Base-by-base conservation (phyloP, 1,140 invertebrate species). In the Dendroctonus valens region DNA sequence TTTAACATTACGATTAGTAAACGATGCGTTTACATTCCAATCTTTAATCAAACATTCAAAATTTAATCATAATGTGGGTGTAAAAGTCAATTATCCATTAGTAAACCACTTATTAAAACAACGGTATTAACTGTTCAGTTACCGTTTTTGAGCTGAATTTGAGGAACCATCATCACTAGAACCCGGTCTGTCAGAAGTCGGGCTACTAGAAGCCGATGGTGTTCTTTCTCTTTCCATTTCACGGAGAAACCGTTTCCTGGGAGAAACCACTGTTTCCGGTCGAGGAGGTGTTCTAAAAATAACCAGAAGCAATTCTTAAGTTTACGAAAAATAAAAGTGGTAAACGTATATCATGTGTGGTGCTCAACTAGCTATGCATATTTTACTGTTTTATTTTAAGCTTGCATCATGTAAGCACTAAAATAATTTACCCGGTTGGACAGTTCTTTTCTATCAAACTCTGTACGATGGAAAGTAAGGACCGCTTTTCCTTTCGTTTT, bases 161-260 rank as follows among this genome's bases (percentile, higher is more conserved):
- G 57, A 40, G 7, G 58, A 46, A 11, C 65, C 65, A 49, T 67
- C 65, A 15, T 67, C 65, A 14, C 65, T 67, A 41, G 65, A 67
- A n/a, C 65, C 50, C 6, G 65, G 65, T 41, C 65, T 46, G 26
- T 67, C 65, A 40, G 65, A 67, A 55, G 46, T 67, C 2, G 65
- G 65, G 51, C 65, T 67, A 40, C 65, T 67, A 1, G 65, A 67
- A 4, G 65, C 65, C 41, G 65, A 67, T 7, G 65, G 65, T 7
- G 65, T 67, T 69, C 67, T 73, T 49, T 78, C 76, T 52, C 74
- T 79, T 72, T 86, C 85, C 69, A 86, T 74, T 68, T 86, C 85
- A 11, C 84, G 80, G 7, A 87, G 72, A 70, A 87, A 85, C 44
- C 85, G 79, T 73, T 87, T 87, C 11, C 85, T 77, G 9, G 85